Base-by-base conservation (phyloP, 2,113 vertebrate species). In the Proteles cristata region DNA sequence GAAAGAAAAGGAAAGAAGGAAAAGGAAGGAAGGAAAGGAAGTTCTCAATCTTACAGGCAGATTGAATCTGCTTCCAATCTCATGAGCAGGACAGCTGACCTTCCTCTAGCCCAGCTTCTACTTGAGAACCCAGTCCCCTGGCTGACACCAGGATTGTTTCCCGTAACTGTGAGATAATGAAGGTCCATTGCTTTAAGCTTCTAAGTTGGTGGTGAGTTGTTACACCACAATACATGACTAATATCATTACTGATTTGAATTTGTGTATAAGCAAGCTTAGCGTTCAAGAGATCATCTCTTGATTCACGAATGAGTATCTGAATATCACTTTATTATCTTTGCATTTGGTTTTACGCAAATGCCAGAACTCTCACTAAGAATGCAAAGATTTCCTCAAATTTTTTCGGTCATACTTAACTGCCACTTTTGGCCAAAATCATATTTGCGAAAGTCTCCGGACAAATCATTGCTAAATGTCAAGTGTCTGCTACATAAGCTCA, bases 401-500 rank as follows among this genome's bases (percentile, higher is more conserved):
- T 96, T 92, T 92, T 50, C 61, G 61, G 39, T 85, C 68, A 8
- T 43, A 19, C 39, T 73, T 83, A 80, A 87, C 55, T 82, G 15
- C 28, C 66, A 17, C 23, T 88, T 94, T 96, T 61, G 19, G 69
- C 50, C 21, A 5, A 86, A 74, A 93, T 96, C 89, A 17, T 95
- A 86, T 89, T 55, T 86, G 53, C 58, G 43, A 5, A 83, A 39
- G 45, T 94, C n/a, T 95, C 58, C 45, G 45, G 74, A 71, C 7
- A 71, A 21, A 76, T 25, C 26, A 35, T 14, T 85, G 39, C 68
- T 92, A 93, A 93, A 96, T 82, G 66, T 86, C 73, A 65, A 87
- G 74, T 58, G 28, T 95, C 50, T 87, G 9, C 66, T 69, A 58
- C 2, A 5, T 81, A 71, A 93, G 48, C 9, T 39, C 39, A 39